Conservation (phyloP, 2,113 vertebrate species). For the Gobius niger region DNA sequence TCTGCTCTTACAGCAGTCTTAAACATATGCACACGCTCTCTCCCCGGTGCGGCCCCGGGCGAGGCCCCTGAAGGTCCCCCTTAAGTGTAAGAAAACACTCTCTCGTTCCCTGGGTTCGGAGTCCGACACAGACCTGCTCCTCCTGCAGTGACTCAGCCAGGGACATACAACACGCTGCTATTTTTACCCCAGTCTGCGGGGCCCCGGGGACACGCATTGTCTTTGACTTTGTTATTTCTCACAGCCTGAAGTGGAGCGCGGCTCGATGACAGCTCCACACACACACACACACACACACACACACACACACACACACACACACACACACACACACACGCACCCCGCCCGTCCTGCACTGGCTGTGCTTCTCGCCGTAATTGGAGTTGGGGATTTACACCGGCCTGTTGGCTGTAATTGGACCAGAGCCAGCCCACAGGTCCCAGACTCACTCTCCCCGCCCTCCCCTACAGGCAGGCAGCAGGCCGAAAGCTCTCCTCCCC, state of each 20-base stretch:
- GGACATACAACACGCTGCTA: background rate
- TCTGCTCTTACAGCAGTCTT: too few relatives aligned
- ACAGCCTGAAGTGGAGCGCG: constrained; percentile 16
- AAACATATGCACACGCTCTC: too few relatives aligned
- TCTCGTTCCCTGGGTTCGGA: background rate
- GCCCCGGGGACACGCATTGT: constrained; percentile 49
- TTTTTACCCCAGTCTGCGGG: background rate
- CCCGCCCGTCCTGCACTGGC: constrained; percentile 42
- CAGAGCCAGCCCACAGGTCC: constrained; percentile 56
- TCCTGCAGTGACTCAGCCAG: constrained; percentile 12
- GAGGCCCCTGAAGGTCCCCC: background rate
- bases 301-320: too few relatives aligned
- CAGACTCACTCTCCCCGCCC: background rate
- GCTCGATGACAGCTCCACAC: constrained; percentile 57
- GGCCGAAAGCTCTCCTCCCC: constrained; percentile 40
- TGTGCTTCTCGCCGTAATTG: constrained; percentile 68
- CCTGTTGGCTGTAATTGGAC: constrained; percentile 71
- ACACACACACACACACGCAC: too few relatives aligned
- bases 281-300: too few relatives aligned
- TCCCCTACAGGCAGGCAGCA: constrained; percentile 9
- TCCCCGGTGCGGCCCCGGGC: background rate
- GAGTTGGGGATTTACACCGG: constrained; percentile 62
- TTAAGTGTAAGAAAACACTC: background rate
- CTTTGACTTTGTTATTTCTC: constrained; percentile 64
- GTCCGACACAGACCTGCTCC: background rate